phyloP scores from a whole-genome alignment of 30 jellyfish, hydroid and myxozoan genomes.

The Clytia hemisphaerica region DNA sequence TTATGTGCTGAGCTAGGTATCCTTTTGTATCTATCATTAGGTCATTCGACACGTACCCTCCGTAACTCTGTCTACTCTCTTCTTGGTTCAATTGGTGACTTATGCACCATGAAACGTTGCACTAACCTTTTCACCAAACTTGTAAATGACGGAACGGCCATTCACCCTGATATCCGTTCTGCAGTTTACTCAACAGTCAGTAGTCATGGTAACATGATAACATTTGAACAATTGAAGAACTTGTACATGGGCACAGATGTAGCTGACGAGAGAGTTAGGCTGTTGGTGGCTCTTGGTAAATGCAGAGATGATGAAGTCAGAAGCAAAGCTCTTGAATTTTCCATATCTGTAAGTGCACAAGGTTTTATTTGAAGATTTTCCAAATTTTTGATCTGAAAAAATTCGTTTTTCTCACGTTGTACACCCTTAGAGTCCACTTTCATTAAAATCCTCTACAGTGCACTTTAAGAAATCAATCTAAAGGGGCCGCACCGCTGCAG shows the following conservation, averaged over 20 bases:
- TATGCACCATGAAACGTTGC: conserved; percentile 54
- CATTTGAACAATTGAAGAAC: conserved; percentile 50
- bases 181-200: conserved; percentile 61
- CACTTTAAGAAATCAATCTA: too few relatives aligned
- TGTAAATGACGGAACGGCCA: conserved; percentile 39
- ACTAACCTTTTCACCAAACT: conserved; percentile 41
- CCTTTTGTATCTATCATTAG: conserved; percentile 16
- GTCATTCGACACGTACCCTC: conserved; percentile 50
- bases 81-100: conserved; percentile 67
- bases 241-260: conserved; percentile 51
- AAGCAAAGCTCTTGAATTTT: conserved; percentile 47
- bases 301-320: conserved; percentile 38
- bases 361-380: background rate
- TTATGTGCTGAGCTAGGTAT: too few relatives aligned
- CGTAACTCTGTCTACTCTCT: conserved; percentile 54
- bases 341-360: conserved; percentile 52
- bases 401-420: too few relatives aligned
- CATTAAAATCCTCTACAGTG: too few relatives aligned
- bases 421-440: too few relatives aligned
- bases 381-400: too few relatives aligned
- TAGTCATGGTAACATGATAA: conserved; percentile 42
- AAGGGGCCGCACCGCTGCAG: too few relatives aligned
- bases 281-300: conserved; percentile 54
- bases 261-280: conserved; percentile 62
- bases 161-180: conserved; percentile 64